A percentile compares a stretch with the other conserved stretches of the same genome.
phyloP scores from a whole-genome alignment of 2,888 invertebrate genomes.

The Agelastica alni region DNA sequence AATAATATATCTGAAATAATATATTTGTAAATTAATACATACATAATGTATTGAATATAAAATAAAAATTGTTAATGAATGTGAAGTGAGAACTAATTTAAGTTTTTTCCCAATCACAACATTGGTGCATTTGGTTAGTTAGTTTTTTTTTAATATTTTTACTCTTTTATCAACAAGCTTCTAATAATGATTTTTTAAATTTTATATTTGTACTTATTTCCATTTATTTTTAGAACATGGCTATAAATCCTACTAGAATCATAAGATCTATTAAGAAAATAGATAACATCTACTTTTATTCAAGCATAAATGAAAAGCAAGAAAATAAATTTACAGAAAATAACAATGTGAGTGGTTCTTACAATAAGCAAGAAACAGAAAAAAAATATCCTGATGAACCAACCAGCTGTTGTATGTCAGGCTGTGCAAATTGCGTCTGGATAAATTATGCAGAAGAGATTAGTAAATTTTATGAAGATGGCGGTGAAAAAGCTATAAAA shows the following conservation, averaged over 20 bases:
- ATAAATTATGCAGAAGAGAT: slow-evolving; percentile 85
- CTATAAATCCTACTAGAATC: background rate
- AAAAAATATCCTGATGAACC: slow-evolving; percentile 67
- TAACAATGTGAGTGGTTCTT: no score
- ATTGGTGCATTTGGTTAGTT: no score
- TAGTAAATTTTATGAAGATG: slow-evolving; percentile 61
- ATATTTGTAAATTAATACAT: no score
- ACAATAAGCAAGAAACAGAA: background rate
- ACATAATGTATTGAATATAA: no score
- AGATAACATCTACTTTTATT: background rate
- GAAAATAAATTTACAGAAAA: background rate
- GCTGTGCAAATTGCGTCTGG: slow-evolving; percentile 93
- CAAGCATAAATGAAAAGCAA: background rate
- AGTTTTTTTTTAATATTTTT: no score
- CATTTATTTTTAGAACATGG: slow-evolving; percentile 3
- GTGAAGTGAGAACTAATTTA: no score
- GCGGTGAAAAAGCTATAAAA: slow-evolving; percentile 70
- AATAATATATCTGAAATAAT: no score
- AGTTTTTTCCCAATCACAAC: no score
- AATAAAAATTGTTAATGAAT: no score
- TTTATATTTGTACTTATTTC: no score
- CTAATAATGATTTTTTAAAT: no score
- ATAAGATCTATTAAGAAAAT: background rate
- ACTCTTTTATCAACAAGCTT: no score
- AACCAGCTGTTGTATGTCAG: slow-evolving; percentile 87